Evolutionary conservation across 2,113 vertebrate species (phyloP).

Genomic region (Oceanites oceanicus): DNA sequence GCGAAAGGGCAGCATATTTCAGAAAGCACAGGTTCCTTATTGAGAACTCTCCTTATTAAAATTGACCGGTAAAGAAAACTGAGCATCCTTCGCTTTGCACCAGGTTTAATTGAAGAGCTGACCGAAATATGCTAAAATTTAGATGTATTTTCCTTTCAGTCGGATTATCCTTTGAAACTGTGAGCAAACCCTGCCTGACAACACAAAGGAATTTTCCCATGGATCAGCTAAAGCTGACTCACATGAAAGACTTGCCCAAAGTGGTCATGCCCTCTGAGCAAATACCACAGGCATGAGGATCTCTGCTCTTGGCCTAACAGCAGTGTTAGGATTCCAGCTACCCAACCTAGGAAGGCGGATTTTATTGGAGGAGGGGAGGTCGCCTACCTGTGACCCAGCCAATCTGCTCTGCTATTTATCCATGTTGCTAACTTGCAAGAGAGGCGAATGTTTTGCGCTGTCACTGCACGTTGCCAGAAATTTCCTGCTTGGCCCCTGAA

Average conservation of each 20-base stretch:
- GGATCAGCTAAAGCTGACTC: constrained; percentile 82
- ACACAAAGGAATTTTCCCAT: constrained; percentile 84
- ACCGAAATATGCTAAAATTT: constrained; percentile 39
- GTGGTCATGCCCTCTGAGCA: constrained; percentile 83
- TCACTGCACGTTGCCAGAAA: constrained; percentile 44
- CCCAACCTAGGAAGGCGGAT: constrained; percentile 48
- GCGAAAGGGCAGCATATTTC: neutral
- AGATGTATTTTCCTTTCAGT: constrained; percentile 60
- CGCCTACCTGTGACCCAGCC: constrained; percentile 50
- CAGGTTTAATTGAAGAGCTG: neutral
- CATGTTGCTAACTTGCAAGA: constrained; percentile 64
- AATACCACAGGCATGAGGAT: constrained; percentile 81
- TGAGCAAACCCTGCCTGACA: constrained; percentile 79
- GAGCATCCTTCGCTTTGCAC: constrained; percentile 1
- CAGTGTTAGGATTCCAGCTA: constrained; percentile 66
- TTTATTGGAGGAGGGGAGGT: constrained; percentile 61
- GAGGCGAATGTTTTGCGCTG: constrained; percentile 37
- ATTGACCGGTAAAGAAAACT: neutral
- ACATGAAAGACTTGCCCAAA: constrained; percentile 83
- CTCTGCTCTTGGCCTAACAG: constrained; percentile 70
- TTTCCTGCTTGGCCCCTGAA: constrained; percentile 50
- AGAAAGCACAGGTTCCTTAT: neutral
- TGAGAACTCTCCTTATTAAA: neutral
- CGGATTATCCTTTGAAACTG: constrained; percentile 76
- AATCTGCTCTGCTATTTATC: constrained; percentile 51